phyloP scores from a whole-genome alignment of 2,113 vertebrate species.

The Limnothrissa miodon region DNA sequence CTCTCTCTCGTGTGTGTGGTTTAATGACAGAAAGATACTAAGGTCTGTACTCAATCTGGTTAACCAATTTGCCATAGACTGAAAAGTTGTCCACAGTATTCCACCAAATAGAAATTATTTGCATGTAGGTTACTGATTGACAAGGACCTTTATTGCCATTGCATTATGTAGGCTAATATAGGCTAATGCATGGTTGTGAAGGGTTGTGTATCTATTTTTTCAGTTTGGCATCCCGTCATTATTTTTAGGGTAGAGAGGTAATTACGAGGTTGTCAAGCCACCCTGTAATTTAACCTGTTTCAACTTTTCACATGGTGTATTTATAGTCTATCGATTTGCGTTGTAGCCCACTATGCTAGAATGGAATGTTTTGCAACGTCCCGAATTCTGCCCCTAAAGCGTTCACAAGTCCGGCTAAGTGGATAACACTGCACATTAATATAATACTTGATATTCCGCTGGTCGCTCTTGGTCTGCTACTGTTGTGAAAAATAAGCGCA shows the following conservation, averaged over 20 bases:
- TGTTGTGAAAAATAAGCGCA: not conserved
- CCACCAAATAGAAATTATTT: not conserved
- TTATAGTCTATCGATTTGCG: not conserved
- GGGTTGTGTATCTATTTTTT: not conserved
- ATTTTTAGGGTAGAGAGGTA: conserved; percentile 19
- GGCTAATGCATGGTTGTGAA: not conserved
- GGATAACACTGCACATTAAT: not conserved
- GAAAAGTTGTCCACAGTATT: not conserved
- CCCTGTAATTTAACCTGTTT: conserved; percentile 13
- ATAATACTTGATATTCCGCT: not conserved
- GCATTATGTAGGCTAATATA: not conserved
- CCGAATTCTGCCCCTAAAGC: not conserved
- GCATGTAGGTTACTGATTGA: not conserved
- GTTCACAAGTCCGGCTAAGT: not conserved
- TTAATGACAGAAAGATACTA: not conserved
- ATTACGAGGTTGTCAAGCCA: conserved; percentile 1
- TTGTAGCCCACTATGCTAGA: not conserved
- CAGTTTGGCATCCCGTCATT: conserved; percentile 15
- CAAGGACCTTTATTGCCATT: not conserved
- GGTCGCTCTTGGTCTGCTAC: not conserved
- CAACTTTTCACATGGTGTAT: conserved; percentile 6
- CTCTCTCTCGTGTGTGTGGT: not conserved
- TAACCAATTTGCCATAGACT: not conserved
- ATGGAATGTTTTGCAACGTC: not conserved
- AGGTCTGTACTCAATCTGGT: not conserved